Evolutionary conservation across 2,113 vertebrate genomes (phyloP).

Genomic region (Sander vitreus): DNA sequence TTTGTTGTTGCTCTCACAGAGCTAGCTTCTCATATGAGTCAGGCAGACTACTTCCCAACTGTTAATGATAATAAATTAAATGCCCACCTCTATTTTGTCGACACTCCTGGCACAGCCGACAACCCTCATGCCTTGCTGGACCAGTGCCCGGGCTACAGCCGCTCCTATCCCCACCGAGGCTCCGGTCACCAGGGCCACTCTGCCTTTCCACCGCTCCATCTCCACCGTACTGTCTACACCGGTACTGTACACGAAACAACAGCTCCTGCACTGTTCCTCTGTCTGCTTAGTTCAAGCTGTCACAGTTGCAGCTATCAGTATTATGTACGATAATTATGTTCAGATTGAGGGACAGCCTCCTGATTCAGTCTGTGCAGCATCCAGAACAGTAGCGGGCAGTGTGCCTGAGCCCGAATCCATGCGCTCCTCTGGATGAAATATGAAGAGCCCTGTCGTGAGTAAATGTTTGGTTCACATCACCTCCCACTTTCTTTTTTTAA

Average conservation of each 20-base stretch:
- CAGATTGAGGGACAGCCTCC: conserved; percentile 42
- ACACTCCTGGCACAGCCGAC: conserved; percentile 94
- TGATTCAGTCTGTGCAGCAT: conserved; percentile 48
- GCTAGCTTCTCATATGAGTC: conserved; percentile 35
- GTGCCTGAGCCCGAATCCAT: conserved; percentile 65
- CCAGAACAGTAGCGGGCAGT: conserved; percentile 54
- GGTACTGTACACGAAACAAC: conserved; percentile 16
- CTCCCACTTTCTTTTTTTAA: conserved; percentile 71
- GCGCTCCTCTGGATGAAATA: conserved; percentile 78
- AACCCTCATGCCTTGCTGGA: conserved; percentile 94
- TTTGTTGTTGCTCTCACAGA: conserved; percentile 28
- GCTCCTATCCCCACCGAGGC: conserved; percentile 95
- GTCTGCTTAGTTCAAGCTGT: neutral
- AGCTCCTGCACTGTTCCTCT: conserved; percentile 3
- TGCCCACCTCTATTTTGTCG: conserved; percentile 92
- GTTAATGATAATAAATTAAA: neutral
- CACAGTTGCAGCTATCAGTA: neutral
- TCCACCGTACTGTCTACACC: conserved; percentile 29
- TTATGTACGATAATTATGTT: neutral
- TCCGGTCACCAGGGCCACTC: conserved; percentile 94
- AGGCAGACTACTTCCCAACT: neutral
- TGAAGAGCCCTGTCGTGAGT: conserved; percentile 53
- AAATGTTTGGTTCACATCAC: conserved; percentile 63
- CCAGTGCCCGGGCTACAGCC: conserved; percentile 91
- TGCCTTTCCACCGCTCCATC: conserved; percentile 94